Conservation (phyloP, 1,140 invertebrate genomes). For the Ceratina calcarata region DNA sequence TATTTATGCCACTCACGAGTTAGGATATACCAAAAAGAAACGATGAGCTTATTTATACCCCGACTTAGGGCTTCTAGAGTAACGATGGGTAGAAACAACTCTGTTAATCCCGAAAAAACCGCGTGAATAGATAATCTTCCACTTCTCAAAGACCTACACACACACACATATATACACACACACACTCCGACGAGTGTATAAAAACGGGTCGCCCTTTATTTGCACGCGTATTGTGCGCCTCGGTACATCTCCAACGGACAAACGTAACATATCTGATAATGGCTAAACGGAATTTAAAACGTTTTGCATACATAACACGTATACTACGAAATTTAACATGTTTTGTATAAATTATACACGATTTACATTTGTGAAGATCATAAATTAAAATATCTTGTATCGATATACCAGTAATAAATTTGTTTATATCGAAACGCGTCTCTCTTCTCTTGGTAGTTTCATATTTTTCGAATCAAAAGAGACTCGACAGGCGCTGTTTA, state of each 20-base stretch:
- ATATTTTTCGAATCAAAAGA: background rate
- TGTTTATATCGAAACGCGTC: conserved; percentile 62
- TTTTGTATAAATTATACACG: conserved; percentile 68
- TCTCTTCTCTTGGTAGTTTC: background rate
- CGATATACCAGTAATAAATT: conserved; percentile 65
- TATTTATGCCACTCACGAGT: conserved; percentile 49
- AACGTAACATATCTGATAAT: conserved; percentile 59
- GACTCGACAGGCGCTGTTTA: conserved; percentile 2
- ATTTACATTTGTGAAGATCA: conserved; percentile 65
- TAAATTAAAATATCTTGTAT: conserved; percentile 57
- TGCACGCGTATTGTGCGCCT: conserved; percentile 31
- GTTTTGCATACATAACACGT: conserved; percentile 22
- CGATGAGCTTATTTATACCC: conserved; percentile 51
- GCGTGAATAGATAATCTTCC: conserved; percentile 8
- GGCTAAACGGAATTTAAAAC: conserved; percentile 20
- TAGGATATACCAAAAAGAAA: conserved; percentile 55
- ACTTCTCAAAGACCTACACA: conserved; percentile 26
- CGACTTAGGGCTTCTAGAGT: conserved; percentile 18
- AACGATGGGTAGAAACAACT: conserved; percentile 3
- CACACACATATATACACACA: too few relatives aligned
- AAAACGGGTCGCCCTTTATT: conserved; percentile 11
- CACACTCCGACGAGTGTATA: conserved; percentile 4
- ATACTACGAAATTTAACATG: conserved; percentile 34
- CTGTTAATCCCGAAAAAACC: conserved; percentile 14
- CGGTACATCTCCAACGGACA: conserved; percentile 37